A percentile compares a stretch with the other conserved stretches of the same genome.
Conservation (phyloP, 2,113 vertebrate genomes). For the Mobula birostris region DNA sequence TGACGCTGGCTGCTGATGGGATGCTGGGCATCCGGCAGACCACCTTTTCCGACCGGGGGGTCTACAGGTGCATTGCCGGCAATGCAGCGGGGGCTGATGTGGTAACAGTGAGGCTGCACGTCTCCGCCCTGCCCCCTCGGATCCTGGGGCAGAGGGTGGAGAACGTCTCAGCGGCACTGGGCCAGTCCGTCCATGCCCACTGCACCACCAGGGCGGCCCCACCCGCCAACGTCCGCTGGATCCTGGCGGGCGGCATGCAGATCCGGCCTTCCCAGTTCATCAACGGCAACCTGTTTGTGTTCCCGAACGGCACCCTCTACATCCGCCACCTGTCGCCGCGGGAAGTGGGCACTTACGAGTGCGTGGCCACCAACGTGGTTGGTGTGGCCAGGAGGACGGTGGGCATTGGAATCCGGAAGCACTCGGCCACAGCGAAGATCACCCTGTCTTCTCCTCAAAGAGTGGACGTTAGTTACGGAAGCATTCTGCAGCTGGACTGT, state of each 20-base stretch:
- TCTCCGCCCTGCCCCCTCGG: constrained; percentile 64
- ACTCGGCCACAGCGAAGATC: constrained; percentile 64
- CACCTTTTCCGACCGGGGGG: constrained; percentile 62
- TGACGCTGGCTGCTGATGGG: constrained; percentile 62
- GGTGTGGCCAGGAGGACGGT: constrained; percentile 63
- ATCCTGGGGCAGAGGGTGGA: constrained; percentile 67
- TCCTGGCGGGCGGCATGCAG: constrained; percentile 60
- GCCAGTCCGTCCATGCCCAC: constrained; percentile 62
- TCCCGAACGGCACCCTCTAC: constrained; percentile 81
- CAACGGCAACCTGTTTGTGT: constrained; percentile 64
- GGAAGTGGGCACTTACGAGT: constrained; percentile 72
- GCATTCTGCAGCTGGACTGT: constrained; percentile 68
- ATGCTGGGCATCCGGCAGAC: constrained; percentile 64
- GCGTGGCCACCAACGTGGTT: constrained; percentile 66
- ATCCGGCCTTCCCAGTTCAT: constrained; percentile 69
- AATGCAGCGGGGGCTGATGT: constrained; percentile 70
- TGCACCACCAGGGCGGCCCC: constrained; percentile 71
- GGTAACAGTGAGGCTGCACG: constrained; percentile 64
- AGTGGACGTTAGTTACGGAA: constrained; percentile 71
- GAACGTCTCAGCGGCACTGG: constrained; percentile 61
- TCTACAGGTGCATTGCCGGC: constrained; percentile 77
- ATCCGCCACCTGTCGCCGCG: constrained; percentile 53
- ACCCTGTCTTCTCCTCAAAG: constrained; percentile 61
- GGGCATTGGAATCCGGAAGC: constrained; percentile 54
- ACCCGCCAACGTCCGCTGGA: constrained; percentile 66